These are phyloP conservation scores for Machaerirhynchus nigripectus DNA, from an alignment of 2,113 vertebrate genomes.

Conservation along the genomic window DNA sequence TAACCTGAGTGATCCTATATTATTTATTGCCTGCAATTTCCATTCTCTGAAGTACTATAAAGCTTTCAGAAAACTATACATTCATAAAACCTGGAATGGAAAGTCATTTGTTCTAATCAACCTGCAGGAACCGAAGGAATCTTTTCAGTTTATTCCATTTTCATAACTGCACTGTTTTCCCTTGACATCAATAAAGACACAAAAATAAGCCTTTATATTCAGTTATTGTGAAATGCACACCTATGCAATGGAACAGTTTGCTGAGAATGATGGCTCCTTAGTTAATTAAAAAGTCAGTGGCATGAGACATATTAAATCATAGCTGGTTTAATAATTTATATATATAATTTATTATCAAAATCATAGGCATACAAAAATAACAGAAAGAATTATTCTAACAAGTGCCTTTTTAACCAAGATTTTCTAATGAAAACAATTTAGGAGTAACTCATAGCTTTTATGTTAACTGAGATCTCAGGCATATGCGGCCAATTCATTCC, in stretches of 20 bases:
- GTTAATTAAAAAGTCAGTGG: neutral
- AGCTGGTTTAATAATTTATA: neutral
- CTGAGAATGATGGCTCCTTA: neutral
- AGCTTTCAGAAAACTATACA: slow-evolving; percentile 16
- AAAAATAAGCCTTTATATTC: slow-evolving; percentile 42
- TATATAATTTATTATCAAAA: neutral
- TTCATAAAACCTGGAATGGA: slow-evolving; percentile 33
- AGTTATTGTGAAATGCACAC: neutral
- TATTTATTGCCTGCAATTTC: slow-evolving; percentile 9
- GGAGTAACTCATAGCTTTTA: neutral
- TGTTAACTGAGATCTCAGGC: neutral
- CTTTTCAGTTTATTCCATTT: slow-evolving; percentile 15
- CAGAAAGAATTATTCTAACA: neutral
- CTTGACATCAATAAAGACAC: slow-evolving; percentile 23
- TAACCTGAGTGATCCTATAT: neutral
- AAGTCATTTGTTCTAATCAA: slow-evolving; percentile 32
- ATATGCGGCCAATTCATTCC: neutral
- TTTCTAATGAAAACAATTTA: neutral
- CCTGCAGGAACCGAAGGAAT: slow-evolving; percentile 8
- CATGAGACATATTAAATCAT: neutral
- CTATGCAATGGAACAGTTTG: neutral
- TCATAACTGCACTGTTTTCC: slow-evolving; percentile 19
- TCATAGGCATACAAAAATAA: neutral
- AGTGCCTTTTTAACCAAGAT: neutral
- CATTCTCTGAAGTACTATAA: neutral